phyloP scores from a whole-genome alignment of 2,888 invertebrate genomes.

The Xestia c-nigrum region DNA sequence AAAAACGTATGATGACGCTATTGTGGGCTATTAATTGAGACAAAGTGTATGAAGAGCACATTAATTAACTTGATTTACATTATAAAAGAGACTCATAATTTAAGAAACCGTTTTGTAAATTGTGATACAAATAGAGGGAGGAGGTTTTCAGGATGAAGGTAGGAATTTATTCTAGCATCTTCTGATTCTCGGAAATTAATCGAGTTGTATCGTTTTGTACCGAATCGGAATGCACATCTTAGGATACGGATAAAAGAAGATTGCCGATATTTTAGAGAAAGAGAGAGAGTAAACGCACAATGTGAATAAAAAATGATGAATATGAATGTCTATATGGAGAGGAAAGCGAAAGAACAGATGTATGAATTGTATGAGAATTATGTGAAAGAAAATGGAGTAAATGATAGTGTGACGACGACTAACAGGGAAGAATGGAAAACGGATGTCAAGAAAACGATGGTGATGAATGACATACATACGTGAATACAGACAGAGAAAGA shows the following conservation, averaged over 20 bases:
- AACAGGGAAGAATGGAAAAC: neutral
- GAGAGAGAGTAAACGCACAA: no score
- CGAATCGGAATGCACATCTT: neutral
- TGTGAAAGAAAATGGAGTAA: neutral
- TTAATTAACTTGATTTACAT: conserved; percentile 13
- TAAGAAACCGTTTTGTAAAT: no score
- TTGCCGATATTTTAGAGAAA: no score
- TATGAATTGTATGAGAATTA: neutral
- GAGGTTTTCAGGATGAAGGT: neutral
- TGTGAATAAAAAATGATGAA: no score
- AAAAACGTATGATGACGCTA: conserved; percentile 32
- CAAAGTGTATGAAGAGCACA: conserved; percentile 5
- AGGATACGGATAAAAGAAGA: neutral
- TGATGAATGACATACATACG: neutral
- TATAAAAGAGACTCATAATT: conserved; percentile 3
- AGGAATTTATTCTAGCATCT: neutral
- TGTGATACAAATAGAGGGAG: conserved; percentile 20
- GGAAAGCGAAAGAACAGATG: neutral
- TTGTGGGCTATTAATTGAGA: conserved; percentile 25
- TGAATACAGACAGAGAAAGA: neutral
- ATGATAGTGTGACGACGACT: no score
- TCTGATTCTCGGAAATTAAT: neutral
- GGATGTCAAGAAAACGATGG: neutral
- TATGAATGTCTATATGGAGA: neutral
- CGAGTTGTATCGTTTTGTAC: neutral